phyloP scores from a whole-genome alignment of 2,797 vertebrate genomes.

The Zenarchopterus dispar region DNA sequence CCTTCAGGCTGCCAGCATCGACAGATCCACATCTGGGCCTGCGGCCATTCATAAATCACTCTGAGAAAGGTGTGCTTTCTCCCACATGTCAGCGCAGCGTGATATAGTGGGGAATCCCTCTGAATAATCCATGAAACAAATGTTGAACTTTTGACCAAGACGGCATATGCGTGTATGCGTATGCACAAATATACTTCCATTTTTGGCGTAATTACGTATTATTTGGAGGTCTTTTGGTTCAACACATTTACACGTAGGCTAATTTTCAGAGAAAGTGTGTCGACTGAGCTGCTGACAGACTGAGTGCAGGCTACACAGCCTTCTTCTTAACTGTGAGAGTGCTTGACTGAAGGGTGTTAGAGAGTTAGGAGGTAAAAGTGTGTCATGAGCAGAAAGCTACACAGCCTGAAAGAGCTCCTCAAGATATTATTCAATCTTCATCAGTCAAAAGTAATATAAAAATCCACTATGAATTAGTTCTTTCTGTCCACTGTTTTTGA shows the following conservation, averaged over 20 bases:
- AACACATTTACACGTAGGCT: constrained; percentile 20
- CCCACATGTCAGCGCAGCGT: constrained; percentile 68
- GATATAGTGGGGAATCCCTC: constrained; percentile 69
- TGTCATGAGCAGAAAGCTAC: neutral
- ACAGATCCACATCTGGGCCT: constrained; percentile 80
- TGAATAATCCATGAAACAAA: constrained; percentile 42
- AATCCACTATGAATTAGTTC: no score
- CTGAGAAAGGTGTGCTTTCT: constrained; percentile 72
- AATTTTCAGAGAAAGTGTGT: constrained; percentile 28
- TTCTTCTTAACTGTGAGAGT: constrained; percentile 22
- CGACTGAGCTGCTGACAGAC: constrained; percentile 64
- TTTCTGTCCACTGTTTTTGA: no score
- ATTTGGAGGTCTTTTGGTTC: constrained; percentile 12
- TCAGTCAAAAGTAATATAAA: no score
- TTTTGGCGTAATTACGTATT: constrained; percentile 23
- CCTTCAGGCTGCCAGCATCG: constrained; percentile 72
- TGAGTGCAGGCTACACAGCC: constrained; percentile 46
- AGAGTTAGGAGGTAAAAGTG: neutral
- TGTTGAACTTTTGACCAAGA: constrained; percentile 55
- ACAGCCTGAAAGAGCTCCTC: neutral
- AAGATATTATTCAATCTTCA: neutral
- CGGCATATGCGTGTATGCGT: neutral
- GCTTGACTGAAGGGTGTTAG: constrained; percentile 8
- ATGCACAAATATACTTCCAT: constrained; percentile 1
- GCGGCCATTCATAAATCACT: constrained; percentile 79